Evolutionary conservation across 2,113 vertebrate species (phyloP), one percentile per base, ranked within the genome.

Genomic region (Balaenoptera acutorostrata): DNA sequence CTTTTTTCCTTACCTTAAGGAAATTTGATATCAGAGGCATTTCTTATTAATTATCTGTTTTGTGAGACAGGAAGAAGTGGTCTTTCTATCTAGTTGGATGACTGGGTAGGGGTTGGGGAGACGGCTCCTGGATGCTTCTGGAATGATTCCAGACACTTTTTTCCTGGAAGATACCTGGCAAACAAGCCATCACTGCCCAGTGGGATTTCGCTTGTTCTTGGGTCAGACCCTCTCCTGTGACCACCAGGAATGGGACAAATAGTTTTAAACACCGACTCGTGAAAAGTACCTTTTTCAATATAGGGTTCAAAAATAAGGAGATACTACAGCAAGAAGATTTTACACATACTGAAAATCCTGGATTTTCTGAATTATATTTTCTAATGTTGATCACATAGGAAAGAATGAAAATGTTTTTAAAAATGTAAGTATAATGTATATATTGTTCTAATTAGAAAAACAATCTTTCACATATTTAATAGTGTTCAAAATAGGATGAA

Each of bases 391-490:
- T 13, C 74, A 92, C 13, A 97, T 11, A n/a, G 1, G 21, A 88
- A 88, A 93, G 11, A 96, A 80, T 55, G 68, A 92, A 98, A 97
- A 95, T 68, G 44, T 27, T 96, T 97, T 95, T 92, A 57, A 90
- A 93, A 88, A 44, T 63, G 46, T 78, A 98, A 91, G 91, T 98
- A 94, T 93, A 98, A 81, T 81, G 36, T 74, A 97, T 96, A 96
- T 83, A 92, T 96, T 98, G 91, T 97, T 97, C 95, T 89, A 98
- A 97, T 98, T 96, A 98, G 81, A 93, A 97, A 92, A 96, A 74
- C 55, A 15, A 78, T 90, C 89, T 59, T 98, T 97, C 96, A 96
- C 72, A 90, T 97, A 96, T 97, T 98, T 96, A 98, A 64, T 90
- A 95, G 81, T 97, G 39, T 97, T 99, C 96, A 97, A 97, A 97